A percentile compares a stretch with the other conserved stretches of the same genome.
phyloP scores from a whole-genome alignment of 2,888 invertebrate genomes.

The Drosophila prolongata region DNA sequence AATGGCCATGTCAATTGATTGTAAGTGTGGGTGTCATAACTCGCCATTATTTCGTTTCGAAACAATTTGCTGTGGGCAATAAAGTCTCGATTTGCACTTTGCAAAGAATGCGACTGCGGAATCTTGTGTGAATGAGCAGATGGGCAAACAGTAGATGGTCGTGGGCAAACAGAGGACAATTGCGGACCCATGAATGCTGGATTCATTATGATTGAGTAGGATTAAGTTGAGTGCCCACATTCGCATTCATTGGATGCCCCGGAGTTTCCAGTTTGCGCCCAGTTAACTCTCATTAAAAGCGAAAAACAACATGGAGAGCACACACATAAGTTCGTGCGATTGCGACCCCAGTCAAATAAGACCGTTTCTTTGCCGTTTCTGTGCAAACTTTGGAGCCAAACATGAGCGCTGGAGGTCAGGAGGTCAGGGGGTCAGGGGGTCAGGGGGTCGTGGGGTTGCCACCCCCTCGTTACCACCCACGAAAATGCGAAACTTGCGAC shows the following conservation, averaged over 20 bases:
- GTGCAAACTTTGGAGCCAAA: slow-evolving; percentile 2
- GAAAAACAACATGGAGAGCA: neutral
- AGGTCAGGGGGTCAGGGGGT: neutral
- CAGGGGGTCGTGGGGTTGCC: neutral
- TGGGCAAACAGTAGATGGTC: neutral
- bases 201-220: slow-evolving; percentile 8
- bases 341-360: slow-evolving; percentile 5
- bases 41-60: slow-evolving; percentile 1
- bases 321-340: slow-evolving; percentile 3
- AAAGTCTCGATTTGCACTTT: slow-evolving; percentile 5
- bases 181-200: neutral
- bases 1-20: slow-evolving; percentile 8
- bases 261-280: slow-evolving; percentile 21
- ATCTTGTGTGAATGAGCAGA: no score
- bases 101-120: no score
- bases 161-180: slow-evolving; percentile 4
- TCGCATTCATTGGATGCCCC: neutral
- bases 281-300: slow-evolving; percentile 43
- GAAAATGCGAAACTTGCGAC: neutral
- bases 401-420: neutral
- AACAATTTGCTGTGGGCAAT: neutral
- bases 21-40: slow-evolving; percentile 3
- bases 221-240: neutral
- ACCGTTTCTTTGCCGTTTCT: neutral
- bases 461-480: neutral